Evolutionary conservation across 2,888 invertebrate genomes (phyloP).

Genomic region (Alentia gelatinosa): DNA sequence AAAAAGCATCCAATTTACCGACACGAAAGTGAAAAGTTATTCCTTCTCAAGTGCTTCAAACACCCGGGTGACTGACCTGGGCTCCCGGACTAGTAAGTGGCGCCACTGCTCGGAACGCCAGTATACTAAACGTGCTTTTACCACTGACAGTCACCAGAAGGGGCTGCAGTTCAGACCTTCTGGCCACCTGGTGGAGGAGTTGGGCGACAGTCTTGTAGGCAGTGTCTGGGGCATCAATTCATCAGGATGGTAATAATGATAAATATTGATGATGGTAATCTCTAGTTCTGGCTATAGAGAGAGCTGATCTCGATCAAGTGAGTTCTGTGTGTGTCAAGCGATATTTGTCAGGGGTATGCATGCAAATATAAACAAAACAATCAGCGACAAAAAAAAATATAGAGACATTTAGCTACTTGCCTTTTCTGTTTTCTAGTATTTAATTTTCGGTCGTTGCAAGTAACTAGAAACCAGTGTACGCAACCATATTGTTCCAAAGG

Average conservation of each 20-base stretch:
- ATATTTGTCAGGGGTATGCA: neutral
- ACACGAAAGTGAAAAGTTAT: slow-evolving; percentile 93
- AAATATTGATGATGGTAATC: neutral
- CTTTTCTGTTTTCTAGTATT: too few species aligned
- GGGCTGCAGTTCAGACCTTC: neutral
- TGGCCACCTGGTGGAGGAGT: neutral
- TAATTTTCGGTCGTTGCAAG: too few species aligned
- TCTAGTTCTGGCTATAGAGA: neutral
- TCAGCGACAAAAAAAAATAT: too few species aligned
- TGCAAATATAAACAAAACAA: neutral
- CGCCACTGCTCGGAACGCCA: neutral
- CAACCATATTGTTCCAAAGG: too few species aligned
- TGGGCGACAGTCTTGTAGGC: neutral
- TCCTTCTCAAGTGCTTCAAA: slow-evolving; percentile 93
- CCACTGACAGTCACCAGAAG: slow-evolving; percentile 21
- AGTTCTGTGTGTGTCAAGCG: neutral
- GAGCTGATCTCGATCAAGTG: neutral
- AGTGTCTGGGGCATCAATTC: neutral
- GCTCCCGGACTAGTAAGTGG: neutral
- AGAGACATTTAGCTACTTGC: too few species aligned
- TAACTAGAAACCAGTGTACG: too few species aligned
- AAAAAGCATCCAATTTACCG: slow-evolving; percentile 99
- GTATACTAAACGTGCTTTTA: slow-evolving; percentile 24
- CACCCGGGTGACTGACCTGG: slow-evolving; percentile 68
- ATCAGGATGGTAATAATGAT: neutral